phyloP scores from a whole-genome alignment of 2,113 vertebrate species.

The Cavia porcellus region DNA sequence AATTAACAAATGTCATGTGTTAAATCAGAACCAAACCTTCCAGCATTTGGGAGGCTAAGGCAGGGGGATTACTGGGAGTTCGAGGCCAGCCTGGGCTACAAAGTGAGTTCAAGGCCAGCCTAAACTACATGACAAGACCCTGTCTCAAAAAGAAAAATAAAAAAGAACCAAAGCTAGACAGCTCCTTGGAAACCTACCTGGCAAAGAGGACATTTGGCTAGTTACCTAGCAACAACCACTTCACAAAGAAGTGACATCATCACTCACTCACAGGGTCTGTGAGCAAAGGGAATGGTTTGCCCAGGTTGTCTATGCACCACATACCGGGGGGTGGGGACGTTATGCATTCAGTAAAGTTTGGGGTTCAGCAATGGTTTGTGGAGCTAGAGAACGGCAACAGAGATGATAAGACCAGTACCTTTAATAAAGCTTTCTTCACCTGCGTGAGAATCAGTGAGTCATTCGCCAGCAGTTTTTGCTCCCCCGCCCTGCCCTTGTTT shows the following conservation, averaged over 20 bases:
- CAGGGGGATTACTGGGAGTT: too few species aligned
- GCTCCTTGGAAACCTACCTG: background rate
- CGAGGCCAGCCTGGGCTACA: too few species aligned
- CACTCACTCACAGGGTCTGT: background rate
- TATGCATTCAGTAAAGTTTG: background rate
- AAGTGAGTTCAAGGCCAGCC: too few species aligned
- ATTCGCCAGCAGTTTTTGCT: background rate
- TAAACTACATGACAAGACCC: too few species aligned
- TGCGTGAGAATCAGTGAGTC: background rate
- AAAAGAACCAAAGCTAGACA: background rate
- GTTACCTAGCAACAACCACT: slow-evolving; percentile 64
- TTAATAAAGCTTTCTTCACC: background rate
- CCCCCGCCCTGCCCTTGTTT: background rate
- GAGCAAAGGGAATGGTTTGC: background rate
- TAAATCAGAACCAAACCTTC: background rate
- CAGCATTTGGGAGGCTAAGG: too few species aligned
- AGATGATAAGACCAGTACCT: background rate
- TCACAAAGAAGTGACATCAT: slow-evolving; percentile 47
- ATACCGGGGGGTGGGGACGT: background rate
- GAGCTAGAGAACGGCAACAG: background rate
- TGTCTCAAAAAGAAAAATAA: too few species aligned
- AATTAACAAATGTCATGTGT: background rate
- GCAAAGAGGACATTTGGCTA: background rate
- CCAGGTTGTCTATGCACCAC: background rate
- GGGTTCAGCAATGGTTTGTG: background rate